These are phyloP conservation scores for Pteria penguin DNA, from an alignment of 2,888 invertebrate genomes.

Conservation along the genomic window DNA sequence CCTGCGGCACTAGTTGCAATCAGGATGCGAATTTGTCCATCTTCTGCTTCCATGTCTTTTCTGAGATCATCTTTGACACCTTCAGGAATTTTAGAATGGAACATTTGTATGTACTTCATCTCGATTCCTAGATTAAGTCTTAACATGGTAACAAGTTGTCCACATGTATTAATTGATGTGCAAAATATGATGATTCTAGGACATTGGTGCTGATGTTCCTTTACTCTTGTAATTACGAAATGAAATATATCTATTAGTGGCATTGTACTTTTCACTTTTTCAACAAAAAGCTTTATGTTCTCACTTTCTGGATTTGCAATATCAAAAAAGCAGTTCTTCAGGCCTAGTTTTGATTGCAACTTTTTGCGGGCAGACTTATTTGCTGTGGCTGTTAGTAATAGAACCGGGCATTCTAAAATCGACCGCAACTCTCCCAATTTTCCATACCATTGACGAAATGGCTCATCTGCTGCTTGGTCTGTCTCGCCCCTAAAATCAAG, in stretches of 20 bases:
- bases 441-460: conserved; percentile 46
- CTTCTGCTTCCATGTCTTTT: conserved; percentile 4
- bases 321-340: not conserved
- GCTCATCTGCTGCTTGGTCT: conserved; percentile 15
- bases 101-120: conserved; percentile 9
- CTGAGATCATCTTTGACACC: conserved; percentile 7
- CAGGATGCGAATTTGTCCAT: conserved; percentile 13
- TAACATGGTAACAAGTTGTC: not conserved
- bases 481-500: not conserved
- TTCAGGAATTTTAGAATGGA: conserved; percentile 9
- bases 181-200: conserved; percentile 7
- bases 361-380: conserved; percentile 14
- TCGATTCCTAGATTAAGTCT: not conserved
- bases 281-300: conserved; percentile 6
- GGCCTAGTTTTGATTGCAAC: not conserved
- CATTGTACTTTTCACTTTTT: not conserved
- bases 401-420: conserved; percentile 26
- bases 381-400: conserved; percentile 45
- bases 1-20: conserved; percentile 22
- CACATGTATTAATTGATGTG: not conserved
- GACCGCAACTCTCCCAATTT: conserved; percentile 39
- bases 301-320: conserved; percentile 1
- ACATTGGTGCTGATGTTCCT: not conserved
- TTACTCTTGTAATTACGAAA: not conserved
- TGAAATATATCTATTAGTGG: not conserved